These are phyloP conservation scores for Chironomus tentans DNA, from an alignment of 2,888 invertebrate genomes.

Conservation along the genomic window DNA sequence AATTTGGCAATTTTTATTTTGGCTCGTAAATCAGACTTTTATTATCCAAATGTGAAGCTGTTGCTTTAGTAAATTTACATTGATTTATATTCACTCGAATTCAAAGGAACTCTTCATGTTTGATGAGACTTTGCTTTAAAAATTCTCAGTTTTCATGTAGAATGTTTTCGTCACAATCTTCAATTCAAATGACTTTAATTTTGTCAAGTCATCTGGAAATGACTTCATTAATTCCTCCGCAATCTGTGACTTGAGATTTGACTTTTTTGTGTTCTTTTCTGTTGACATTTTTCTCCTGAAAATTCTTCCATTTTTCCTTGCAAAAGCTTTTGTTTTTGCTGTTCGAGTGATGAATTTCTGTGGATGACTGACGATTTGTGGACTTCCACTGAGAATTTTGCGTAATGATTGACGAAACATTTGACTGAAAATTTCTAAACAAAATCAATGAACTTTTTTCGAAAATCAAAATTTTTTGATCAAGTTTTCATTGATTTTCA, in stretches of 20 bases:
- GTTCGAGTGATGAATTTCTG: not conserved
- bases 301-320: not conserved
- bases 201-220: not conserved
- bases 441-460: too few species aligned
- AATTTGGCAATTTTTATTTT: too few species aligned
- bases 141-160: not conserved
- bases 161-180: not conserved
- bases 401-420: not conserved
- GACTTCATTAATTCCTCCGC: not conserved
- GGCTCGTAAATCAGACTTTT: too few species aligned
- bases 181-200: not conserved
- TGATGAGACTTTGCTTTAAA: not conserved
- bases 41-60: too few species aligned
- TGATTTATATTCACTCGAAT: too few species aligned
- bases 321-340: not conserved
- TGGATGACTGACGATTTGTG: too few species aligned
- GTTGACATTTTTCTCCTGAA: not conserved
- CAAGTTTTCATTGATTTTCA: not conserved
- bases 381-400: not conserved
- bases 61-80: too few species aligned
- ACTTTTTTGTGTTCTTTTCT: not conserved
- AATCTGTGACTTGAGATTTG: not conserved
- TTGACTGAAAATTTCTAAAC: not conserved
- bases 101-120: too few species aligned
- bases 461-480: not conserved